Conservation (phyloP, 2,888 invertebrate species). For the Chelonus formosanus region DNA sequence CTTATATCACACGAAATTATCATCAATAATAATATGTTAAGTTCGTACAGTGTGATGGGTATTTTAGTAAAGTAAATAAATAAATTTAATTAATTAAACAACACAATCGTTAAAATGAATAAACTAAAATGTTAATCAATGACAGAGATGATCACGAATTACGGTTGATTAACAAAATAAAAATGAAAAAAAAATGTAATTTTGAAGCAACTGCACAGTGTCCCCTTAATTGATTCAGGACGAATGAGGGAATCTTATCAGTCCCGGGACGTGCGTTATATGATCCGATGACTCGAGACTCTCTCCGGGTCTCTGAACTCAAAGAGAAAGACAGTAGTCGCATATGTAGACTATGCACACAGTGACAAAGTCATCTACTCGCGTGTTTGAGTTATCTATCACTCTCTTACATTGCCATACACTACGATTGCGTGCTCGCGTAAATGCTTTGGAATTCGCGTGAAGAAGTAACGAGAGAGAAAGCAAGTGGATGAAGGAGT, state of each 20-base stretch:
- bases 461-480: constrained; percentile 6
- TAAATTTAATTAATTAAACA: no score
- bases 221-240: constrained; percentile 48
- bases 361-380: constrained; percentile 1
- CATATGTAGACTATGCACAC: not conserved
- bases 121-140: no score
- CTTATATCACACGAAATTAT: no score
- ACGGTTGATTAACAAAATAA: not conserved
- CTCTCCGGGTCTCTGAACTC: constrained; percentile 52
- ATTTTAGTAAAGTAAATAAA: no score
- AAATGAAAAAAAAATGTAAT: not conserved
- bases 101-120: no score
- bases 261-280: constrained; percentile 47
- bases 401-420: constrained; percentile 7
- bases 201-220: constrained; percentile 36
- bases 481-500: constrained; percentile 1
- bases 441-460: constrained; percentile 22
- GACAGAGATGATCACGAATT: no score
- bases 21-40: no score
- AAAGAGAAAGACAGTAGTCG: constrained; percentile 6
- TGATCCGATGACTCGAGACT: constrained; percentile 50
- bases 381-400: constrained; percentile 25
- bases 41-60: no score
- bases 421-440: constrained; percentile 25
- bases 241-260: constrained; percentile 21